Evolutionary conservation across 1,140 invertebrate species (phyloP), one percentile per base, ranked within the genome.

Genomic region (Orius insidiosus): DNA sequence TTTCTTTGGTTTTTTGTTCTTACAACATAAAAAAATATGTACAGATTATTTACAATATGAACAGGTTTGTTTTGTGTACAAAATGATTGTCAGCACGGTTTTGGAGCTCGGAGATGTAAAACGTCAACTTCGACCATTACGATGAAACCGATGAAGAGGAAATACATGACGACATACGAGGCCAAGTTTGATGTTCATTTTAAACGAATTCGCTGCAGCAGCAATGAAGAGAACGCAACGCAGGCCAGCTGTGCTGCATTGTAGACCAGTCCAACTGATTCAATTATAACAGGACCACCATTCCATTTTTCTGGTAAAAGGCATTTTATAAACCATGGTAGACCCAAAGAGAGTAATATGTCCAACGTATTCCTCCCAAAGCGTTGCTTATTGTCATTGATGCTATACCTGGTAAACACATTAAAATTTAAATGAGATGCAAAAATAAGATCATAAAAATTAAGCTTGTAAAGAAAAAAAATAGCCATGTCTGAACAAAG

Each of bases 371-470:
- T 89, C 0, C 81, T 0, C 85, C 85, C 5, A 89, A 58, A 0
- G 82, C 78, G 54, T 88, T 88, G 5, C 81, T 85, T 36, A 90
- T 78, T 0, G 81, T 84, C 69, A 89, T 87, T 19, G 78, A 75
- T 11, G 75, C 82, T 55, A 84, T 74, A 52, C 82, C 84, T 87
- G n/a, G n/a, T n/a, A n/a, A n/a, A n/a, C n/a, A n/a, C n/a, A n/a
- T n/a, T n/a, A n/a, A n/a, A n/a, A n/a, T n/a, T n/a, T n/a, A n/a
- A n/a, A n/a, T n/a, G n/a, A n/a, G n/a, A n/a, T n/a, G 59, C 1
- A 68, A 66, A 48, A 7, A 50, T 47, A 38, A 35, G 16, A 33
- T 38, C 35, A 45, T 14, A 31, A 45, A 35, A 35, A n/a, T 18
- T 1, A 48, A 32, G 10, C 7, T 18, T 6, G 24, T 7, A 4